Evolutionary conservation across 2,797 vertebrate species (phyloP).

Genomic region (Amazonetta brasiliensis): DNA sequence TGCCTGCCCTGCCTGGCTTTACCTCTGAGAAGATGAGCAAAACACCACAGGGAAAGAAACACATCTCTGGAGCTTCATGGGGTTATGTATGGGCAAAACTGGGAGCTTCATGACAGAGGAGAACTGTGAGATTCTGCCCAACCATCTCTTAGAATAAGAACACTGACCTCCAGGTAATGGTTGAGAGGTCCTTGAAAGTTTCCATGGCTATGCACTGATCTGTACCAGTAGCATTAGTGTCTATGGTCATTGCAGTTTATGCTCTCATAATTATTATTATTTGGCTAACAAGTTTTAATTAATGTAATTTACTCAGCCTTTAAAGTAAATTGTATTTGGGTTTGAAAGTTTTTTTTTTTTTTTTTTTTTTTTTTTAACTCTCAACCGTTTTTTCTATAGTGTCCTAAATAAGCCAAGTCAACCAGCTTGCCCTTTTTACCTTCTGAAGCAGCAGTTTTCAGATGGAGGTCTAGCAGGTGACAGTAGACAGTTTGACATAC

Average conservation of each 20-base stretch:
- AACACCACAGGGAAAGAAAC: fast-evolving
- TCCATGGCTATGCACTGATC: not conserved
- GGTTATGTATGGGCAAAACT: not conserved
- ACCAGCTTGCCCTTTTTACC: no score
- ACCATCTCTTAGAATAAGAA: not conserved
- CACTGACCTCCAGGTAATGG: not conserved
- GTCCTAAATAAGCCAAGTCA: no score
- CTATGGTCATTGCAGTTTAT: not conserved
- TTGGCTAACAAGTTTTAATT: not conserved
- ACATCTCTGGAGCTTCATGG: not conserved
- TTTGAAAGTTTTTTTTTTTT: not conserved
- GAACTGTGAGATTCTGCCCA: not conserved
- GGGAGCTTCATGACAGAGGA: not conserved
- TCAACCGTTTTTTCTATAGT: no score
- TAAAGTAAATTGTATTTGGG: not conserved
- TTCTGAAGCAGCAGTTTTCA: not conserved
- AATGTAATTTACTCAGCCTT: not conserved
- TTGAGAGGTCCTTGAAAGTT: not conserved
- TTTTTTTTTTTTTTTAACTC: not conserved
- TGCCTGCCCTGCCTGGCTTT: not conserved
- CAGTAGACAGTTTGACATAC: not conserved
- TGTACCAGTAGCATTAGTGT: not conserved
- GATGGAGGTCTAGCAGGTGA: not conserved
- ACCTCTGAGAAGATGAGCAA: not conserved
- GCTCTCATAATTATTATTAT: not conserved